Percentiles rank a stretch among this genome's conserved stretches.
These are phyloP conservation scores for Carassius gibelio DNA, from an alignment of 2,113 vertebrate genomes.

Conservation along the genomic window DNA sequence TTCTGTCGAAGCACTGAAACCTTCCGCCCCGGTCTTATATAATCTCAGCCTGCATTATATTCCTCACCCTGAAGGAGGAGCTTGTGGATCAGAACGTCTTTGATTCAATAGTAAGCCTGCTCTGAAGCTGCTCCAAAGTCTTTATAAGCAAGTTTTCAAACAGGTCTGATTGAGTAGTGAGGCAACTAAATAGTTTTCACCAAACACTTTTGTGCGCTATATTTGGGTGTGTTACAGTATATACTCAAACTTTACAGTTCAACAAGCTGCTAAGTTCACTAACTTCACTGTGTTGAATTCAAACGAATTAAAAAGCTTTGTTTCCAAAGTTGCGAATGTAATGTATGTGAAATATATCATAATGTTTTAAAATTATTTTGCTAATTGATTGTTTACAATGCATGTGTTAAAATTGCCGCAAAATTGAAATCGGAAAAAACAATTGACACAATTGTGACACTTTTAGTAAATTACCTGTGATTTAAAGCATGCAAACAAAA, in stretches of 20 bases:
- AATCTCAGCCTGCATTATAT: slow-evolving; percentile 26
- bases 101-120: neutral
- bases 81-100: neutral
- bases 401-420: neutral
- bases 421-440: neutral
- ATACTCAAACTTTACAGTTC: neutral
- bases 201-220: neutral
- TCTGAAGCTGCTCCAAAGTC: neutral
- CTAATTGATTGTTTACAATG: neutral
- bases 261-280: neutral
- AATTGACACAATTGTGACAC: neutral
- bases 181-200: neutral
- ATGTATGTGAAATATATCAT: neutral
- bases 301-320: neutral
- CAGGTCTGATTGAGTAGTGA: neutral
- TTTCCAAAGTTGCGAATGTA: neutral
- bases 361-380: neutral
- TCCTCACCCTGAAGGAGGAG: slow-evolving; percentile 46
- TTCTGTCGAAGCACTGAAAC: slow-evolving; percentile 29
- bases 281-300: neutral
- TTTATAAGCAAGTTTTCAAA: neutral
- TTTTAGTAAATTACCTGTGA: neutral
- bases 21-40: neutral
- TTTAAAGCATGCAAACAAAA: neutral
- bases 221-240: neutral